phyloP scores from a whole-genome alignment of 2,797 vertebrate species.

The Phalloptychus januarius region DNA sequence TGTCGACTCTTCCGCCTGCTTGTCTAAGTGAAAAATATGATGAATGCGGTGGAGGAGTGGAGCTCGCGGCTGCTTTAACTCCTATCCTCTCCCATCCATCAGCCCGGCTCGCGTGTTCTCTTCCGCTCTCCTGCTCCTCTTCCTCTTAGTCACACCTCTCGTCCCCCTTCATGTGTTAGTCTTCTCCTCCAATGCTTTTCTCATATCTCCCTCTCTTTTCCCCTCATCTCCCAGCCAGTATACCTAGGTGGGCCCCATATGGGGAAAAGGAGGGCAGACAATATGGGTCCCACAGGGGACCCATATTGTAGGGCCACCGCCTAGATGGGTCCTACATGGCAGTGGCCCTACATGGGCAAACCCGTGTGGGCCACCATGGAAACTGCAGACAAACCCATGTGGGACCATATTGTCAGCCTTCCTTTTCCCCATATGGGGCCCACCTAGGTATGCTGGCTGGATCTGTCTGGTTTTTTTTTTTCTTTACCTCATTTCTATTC shows the following conservation, averaged over 20 bases:
- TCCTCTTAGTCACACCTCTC: conserved; percentile 63
- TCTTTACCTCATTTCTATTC: conserved; percentile 57
- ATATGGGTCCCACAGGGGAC: no score
- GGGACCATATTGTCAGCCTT: no score
- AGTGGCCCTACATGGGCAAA: no score
- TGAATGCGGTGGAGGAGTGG: conserved; percentile 61
- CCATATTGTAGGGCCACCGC: no score
- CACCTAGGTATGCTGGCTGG: no score
- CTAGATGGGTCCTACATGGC: no score
- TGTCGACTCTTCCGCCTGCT: conserved; percentile 49
- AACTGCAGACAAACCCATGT: no score
- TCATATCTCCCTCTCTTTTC: conserved; percentile 13
- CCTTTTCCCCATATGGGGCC: no score
- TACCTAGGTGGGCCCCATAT: no score
- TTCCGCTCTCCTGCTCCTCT: conserved; percentile 52
- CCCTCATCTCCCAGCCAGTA: no score
- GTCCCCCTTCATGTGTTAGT: conserved; percentile 47
- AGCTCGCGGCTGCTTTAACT: conserved; percentile 66
- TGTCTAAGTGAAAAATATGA: conserved; percentile 65
- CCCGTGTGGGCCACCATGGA: no score
- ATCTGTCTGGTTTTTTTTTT: conserved; percentile 9
- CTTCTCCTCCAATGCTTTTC: conserved; percentile 35
- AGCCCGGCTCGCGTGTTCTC: conserved; percentile 60
- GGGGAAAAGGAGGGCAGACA: no score
- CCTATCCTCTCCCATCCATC: conserved; percentile 65